Percentiles rank a stretch among this genome's conserved stretches.
These are phyloP conservation scores for Hoplostethus mediterraneus DNA, from an alignment of 2,797 vertebrate species.

Conservation along the genomic window DNA sequence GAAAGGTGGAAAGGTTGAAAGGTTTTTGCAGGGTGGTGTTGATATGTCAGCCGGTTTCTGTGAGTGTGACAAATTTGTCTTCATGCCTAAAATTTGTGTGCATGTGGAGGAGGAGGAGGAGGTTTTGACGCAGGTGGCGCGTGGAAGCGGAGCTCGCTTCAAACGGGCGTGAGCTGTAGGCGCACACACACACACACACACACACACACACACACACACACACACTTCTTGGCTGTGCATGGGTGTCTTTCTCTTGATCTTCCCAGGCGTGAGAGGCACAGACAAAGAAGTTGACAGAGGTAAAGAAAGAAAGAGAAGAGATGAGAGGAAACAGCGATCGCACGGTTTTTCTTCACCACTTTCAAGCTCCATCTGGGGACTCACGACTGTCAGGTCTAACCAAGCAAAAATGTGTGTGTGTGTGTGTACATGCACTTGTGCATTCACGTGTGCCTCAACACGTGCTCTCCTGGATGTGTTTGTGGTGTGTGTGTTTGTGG, in stretches of 20 bases:
- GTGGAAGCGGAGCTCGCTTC: too few relatives aligned
- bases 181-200: background rate
- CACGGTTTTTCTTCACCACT: constrained; percentile 21
- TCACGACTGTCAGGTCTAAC: constrained; percentile 31
- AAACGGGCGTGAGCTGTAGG: too few relatives aligned
- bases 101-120: constrained; percentile 14
- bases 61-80: constrained; percentile 42
- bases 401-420: background rate
- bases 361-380: constrained; percentile 3
- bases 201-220: background rate
- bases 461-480: background rate
- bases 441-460: background rate
- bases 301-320: constrained; percentile 18
- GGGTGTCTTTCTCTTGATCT: constrained; percentile 10
- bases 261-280: constrained; percentile 12
- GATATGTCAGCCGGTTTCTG: constrained; percentile 33
- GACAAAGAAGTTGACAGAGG: constrained; percentile 16
- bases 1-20: too few relatives aligned
- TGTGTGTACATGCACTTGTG: background rate
- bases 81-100: constrained; percentile 4
- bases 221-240: constrained; percentile 3
- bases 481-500: background rate
- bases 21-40: too few relatives aligned
- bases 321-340: constrained; percentile 39
- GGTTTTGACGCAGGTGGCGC: constrained; percentile 18